A percentile compares a stretch with the other conserved stretches of the same genome.
These are phyloP conservation scores for Cetonia aurata DNA, from an alignment of 2,888 invertebrate species.

Conservation along the genomic window DNA sequence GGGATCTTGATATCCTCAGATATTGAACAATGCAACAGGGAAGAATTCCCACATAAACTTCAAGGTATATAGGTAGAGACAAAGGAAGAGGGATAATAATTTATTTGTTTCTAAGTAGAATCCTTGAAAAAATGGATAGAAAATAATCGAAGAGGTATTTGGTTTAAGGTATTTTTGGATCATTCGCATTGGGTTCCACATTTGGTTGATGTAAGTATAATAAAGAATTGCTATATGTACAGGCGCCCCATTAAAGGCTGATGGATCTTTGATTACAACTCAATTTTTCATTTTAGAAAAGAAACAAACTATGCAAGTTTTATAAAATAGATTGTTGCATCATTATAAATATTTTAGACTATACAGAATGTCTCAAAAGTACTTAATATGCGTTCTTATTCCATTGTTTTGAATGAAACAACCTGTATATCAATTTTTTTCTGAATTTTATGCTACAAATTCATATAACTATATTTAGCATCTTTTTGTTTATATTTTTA, in stretches of 20 bases:
- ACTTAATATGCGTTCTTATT: no score
- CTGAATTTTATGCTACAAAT: no score
- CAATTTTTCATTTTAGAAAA: not conserved
- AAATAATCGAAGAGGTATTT: conserved; percentile 77
- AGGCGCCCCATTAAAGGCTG: conserved; percentile 7
- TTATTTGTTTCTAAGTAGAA: conserved; percentile 67
- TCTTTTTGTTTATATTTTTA: no score
- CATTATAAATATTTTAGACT: no score
- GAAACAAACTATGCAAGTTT: no score
- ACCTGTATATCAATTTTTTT: no score
- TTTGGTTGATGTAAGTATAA: conserved; percentile 65
- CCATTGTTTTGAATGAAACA: no score
- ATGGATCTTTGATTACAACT: conserved; percentile 21
- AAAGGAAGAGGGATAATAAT: not conserved
- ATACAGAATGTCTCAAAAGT: no score
- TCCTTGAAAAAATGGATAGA: conserved; percentile 78
- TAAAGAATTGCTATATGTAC: not conserved
- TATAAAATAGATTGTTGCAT: no score
- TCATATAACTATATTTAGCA: no score
- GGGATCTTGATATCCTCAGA: conserved; percentile 80
- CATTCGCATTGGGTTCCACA: conserved; percentile 83
- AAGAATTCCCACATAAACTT: conserved; percentile 70
- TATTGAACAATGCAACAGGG: conserved; percentile 69
- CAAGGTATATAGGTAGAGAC: conserved; percentile 63
- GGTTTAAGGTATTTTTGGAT: conserved; percentile 82